phyloP scores from a whole-genome alignment of 2,113 vertebrate genomes.

The Pica pica region DNA sequence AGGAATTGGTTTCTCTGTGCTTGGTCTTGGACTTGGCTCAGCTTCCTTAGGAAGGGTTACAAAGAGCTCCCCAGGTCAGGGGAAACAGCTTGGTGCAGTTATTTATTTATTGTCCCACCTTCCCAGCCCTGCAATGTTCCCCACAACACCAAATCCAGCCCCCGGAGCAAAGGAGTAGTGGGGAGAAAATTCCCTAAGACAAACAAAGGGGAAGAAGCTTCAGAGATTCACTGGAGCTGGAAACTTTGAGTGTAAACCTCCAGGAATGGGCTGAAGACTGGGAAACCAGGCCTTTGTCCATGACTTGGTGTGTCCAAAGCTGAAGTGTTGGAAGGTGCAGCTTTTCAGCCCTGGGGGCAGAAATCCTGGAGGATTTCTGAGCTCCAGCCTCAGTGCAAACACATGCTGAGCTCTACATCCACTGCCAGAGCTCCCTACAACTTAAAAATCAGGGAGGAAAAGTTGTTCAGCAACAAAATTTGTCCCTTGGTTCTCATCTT shows the following conservation, averaged over 20 bases:
- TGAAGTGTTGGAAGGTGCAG: background rate
- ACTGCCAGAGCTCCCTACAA: background rate
- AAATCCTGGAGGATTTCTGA: background rate
- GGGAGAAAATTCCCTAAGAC: background rate
- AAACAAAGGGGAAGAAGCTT: background rate
- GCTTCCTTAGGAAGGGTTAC: background rate
- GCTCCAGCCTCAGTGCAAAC: background rate
- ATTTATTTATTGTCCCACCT: background rate
- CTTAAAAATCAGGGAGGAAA: background rate
- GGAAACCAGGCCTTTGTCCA: background rate
- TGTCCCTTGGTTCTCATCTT: background rate
- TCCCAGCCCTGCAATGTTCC: background rate
- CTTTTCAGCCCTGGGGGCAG: background rate
- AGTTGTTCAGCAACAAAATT: background rate
- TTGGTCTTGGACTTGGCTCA: background rate
- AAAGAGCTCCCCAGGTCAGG: background rate
- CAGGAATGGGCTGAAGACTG: background rate
- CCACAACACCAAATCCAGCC: background rate
- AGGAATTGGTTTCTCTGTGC: background rate
- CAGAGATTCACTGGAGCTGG: background rate
- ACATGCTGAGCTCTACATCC: background rate
- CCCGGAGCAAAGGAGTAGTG: background rate
- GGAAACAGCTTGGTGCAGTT: background rate
- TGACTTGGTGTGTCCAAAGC: background rate
- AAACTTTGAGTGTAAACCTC: background rate